Base-by-base conservation (phyloP, 2,797 vertebrate species). In the Sebastes diploproa region DNA sequence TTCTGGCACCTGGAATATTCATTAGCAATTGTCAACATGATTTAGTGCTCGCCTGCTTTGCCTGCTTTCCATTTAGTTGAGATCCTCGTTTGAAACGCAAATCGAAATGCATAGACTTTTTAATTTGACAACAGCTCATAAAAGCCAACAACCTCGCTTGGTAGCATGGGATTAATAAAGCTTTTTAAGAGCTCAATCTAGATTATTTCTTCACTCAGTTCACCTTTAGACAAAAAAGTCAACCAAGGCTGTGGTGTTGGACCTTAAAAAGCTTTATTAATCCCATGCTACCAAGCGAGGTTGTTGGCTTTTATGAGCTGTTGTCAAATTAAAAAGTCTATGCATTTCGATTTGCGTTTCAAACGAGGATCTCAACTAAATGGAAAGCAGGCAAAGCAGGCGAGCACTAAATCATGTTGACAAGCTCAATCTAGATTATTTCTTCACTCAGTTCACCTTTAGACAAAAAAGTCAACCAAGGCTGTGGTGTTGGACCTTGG, bases 11-110 rank as follows among this genome's bases (percentile, higher is more conserved):
- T 85, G 76, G 78, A 78, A 83, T 65, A 78, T 84, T 90, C 77
- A 89, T 87, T 82, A 88, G 72, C 65, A 77, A 81, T 84, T 88
- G 86, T 91, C 89, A 84, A 78, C 82, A 72, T 84, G 80, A 91
- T 86, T 83, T 83, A 87, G 81, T 32, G 81, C 74, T 76, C 22
- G 14, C 52, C 76, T 61, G 81, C 73, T 32, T 75, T 20, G 67
- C 79, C 60, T 61, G 74, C 78, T 75, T 85, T 73, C 70, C 56
- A 75, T 79, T 84, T 55, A 65, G 83, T 77, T 65, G 58, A 86
- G 75, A 83, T 86, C 73, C 80, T 67, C 74, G 74, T 86, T 81
- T 79, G 82, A 72, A 75, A 86, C 77, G 70, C 71, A 66, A 46
- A 74, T 38, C 56, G 29, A 68, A 85, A 77, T 73, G 68, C n/a